phyloP scores from a whole-genome alignment of 2,888 invertebrate genomes.

The Rhingia rostrata region DNA sequence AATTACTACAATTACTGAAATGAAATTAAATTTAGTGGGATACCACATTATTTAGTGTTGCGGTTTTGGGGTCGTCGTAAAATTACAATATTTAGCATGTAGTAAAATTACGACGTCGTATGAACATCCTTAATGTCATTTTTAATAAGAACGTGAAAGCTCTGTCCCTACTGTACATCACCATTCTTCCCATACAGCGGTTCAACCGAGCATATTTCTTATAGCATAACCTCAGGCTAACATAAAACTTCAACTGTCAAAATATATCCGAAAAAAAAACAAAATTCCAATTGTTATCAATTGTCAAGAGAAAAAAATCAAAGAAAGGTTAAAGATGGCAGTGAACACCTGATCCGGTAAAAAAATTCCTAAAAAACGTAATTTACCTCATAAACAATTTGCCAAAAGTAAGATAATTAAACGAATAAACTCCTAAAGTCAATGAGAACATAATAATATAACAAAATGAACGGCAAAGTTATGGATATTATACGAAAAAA shows the following conservation, averaged over 20 bases:
- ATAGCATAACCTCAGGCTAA: constrained; percentile 46
- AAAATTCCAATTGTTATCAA: constrained; percentile 61
- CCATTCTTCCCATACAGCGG: constrained; percentile 29
- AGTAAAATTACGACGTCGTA: too few relatives aligned
- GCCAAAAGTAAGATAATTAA: background rate
- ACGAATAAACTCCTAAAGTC: background rate
- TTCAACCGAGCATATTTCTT: background rate
- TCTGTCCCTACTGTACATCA: constrained; percentile 18
- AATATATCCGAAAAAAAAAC: constrained; percentile 5
- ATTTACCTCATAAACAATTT: constrained; percentile 18
- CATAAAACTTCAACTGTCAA: constrained; percentile 4
- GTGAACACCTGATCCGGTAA: constrained; percentile 74
- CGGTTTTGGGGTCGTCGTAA: too few relatives aligned
- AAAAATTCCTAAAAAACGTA: constrained; percentile 27
- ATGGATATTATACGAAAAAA: constrained; percentile 50
- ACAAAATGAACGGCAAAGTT: constrained; percentile 56
- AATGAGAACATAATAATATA: background rate
- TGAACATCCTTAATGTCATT: too few relatives aligned
- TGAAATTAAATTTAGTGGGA: too few relatives aligned
- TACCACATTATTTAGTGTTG: too few relatives aligned
- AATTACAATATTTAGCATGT: too few relatives aligned
- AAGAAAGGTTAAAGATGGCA: constrained; percentile 67
- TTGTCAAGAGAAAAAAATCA: constrained; percentile 54
- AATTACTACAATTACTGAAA: too few relatives aligned
- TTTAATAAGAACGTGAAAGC: too few relatives aligned